phyloP scores from a whole-genome alignment of 2,888 invertebrate genomes.

The Rhagonycha fulva region DNA sequence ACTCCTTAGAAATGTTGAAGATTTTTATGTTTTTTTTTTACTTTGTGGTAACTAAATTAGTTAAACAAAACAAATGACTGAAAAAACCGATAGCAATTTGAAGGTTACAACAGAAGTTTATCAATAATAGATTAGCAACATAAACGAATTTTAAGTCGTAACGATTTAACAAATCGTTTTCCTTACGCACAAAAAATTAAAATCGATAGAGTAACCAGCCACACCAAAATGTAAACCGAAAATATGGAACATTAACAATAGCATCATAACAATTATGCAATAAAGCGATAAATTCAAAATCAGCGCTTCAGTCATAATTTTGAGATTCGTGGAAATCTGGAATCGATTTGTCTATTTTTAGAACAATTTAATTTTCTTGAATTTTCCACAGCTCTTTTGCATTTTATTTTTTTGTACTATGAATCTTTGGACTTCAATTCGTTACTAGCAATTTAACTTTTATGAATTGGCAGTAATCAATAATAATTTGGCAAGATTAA shows the following conservation, averaged over 20 bases:
- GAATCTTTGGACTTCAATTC: neutral
- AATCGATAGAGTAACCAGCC: neutral
- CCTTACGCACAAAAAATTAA: neutral
- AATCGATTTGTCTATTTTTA: neutral
- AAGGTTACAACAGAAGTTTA: neutral
- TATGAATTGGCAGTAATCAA: neutral
- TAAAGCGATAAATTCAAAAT: neutral
- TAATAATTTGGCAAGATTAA: neutral
- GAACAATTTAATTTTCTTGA: neutral
- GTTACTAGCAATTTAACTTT: neutral
- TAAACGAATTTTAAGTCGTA: neutral
- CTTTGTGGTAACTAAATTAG: neutral
- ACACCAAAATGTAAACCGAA: neutral
- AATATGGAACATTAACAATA: neutral
- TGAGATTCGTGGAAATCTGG: neutral
- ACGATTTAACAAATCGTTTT: neutral
- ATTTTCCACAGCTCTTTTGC: neutral
- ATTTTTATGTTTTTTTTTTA: neutral
- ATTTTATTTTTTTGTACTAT: neutral
- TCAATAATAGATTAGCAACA: neutral
- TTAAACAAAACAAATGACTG: neutral
- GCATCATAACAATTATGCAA: too few relatives aligned
- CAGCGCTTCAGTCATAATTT: neutral
- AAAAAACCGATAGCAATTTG: neutral
- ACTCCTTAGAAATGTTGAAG: neutral